These are phyloP conservation scores for Gulo gulo DNA, from an alignment of 2,113 vertebrate species.

Conservation along the genomic window DNA sequence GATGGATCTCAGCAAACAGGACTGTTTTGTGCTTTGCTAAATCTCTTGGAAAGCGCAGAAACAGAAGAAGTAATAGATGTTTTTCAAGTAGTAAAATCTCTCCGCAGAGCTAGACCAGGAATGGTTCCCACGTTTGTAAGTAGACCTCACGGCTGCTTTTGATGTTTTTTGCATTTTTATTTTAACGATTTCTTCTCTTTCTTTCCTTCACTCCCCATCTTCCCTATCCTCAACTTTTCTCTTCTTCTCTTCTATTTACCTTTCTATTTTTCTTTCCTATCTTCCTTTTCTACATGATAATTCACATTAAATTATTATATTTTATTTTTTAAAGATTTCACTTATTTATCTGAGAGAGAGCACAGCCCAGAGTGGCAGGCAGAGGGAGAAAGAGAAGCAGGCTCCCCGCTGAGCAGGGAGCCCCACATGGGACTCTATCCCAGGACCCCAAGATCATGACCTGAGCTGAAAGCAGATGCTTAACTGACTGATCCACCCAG, in stretches of 20 bases:
- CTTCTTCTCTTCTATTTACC: neutral
- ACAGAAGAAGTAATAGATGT: conserved; percentile 92
- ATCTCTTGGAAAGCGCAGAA: conserved; percentile 92
- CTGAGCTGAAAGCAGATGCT: neutral
- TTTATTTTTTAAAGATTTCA: neutral
- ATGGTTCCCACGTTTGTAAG: conserved; percentile 89
- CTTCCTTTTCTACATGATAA: neutral
- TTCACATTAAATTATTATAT: neutral
- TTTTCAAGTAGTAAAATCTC: conserved; percentile 92
- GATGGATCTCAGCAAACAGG: conserved; percentile 92
- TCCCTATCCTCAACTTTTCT: neutral
- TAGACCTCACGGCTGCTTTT: neutral
- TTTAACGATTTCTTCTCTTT: rapidly evolving
- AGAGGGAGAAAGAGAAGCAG: neutral
- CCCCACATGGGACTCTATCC: neutral
- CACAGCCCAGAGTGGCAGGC: neutral
- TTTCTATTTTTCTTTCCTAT: neutral
- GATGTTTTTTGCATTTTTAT: rapidly evolving
- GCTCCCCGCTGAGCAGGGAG: too few species aligned
- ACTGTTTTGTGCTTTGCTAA: conserved; percentile 93
- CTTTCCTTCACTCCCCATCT: neutral
- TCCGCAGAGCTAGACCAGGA: conserved; percentile 89
- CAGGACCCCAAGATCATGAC: neutral
- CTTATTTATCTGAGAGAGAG: neutral
- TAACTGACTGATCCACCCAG: neutral